Evolutionary conservation across 2,113 vertebrate genomes (phyloP).

Genomic region (Vanacampus margaritifer): DNA sequence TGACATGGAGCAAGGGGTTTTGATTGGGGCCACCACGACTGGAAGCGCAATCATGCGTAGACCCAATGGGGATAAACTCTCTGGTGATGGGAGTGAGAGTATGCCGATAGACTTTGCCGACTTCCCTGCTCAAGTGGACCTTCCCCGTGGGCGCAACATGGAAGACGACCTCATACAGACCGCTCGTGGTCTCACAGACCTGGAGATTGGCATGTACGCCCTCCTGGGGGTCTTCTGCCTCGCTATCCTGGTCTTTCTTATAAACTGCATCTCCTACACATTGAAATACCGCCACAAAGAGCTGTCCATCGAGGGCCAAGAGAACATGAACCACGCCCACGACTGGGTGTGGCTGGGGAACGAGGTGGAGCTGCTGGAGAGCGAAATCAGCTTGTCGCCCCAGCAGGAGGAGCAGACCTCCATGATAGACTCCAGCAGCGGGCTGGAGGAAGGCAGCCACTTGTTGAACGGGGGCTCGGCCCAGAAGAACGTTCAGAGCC

Average conservation of each 20-base stretch:
- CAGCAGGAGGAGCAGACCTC: constrained; percentile 83
- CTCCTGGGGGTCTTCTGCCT: constrained; percentile 95
- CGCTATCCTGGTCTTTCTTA: constrained; percentile 94
- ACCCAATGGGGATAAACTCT: constrained; percentile 72
- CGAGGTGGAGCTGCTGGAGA: constrained; percentile 85
- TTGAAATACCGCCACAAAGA: constrained; percentile 93
- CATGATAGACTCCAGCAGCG: constrained; percentile 78
- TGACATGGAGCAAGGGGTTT: constrained; percentile 76
- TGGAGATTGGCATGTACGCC: constrained; percentile 98
- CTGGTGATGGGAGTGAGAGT: constrained; percentile 73
- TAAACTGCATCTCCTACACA: constrained; percentile 92
- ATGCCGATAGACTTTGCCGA: constrained; percentile 86
- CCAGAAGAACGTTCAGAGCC: constrained; percentile 75
- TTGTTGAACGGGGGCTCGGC: constrained; percentile 78
- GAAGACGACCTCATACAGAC: constrained; percentile 76
- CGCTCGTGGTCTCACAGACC: constrained; percentile 81
- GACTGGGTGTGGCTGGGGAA: constrained; percentile 98
- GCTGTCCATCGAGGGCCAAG: constrained; percentile 84
- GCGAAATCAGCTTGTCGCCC: constrained; percentile 67
- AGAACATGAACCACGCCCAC: constrained; percentile 84
- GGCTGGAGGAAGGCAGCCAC: constrained; percentile 76
- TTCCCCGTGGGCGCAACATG: constrained; percentile 72
- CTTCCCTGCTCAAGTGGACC: constrained; percentile 86
- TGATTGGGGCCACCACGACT: constrained; percentile 72
- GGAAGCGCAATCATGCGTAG: constrained; percentile 71